A percentile compares a stretch with the other conserved stretches of the same genome.
These are phyloP conservation scores for Aradophagus sp. DNA, from an alignment of 1,140 invertebrate species.

Conservation along the genomic window DNA sequence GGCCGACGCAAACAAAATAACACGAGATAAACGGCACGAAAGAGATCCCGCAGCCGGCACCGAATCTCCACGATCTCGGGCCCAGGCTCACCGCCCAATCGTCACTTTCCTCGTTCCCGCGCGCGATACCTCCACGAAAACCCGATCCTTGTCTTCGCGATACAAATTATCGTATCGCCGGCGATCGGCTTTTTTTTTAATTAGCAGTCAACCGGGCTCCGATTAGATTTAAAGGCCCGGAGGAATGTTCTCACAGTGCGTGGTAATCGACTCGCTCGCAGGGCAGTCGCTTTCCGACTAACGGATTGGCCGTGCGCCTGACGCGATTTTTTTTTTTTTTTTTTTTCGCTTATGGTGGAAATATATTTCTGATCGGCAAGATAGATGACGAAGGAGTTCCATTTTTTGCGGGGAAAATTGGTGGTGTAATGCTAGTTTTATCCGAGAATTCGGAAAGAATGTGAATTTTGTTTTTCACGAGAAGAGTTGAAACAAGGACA, in stretches of 20 bases:
- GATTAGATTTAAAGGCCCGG: conserved; percentile 30
- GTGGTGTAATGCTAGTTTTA: too few species aligned
- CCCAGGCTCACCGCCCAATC: conserved; percentile 29
- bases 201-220: conserved; percentile 9
- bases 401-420: too few species aligned
- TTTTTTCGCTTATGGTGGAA: too few species aligned
- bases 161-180: conserved; percentile 43
- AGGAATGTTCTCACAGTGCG: conserved; percentile 14
- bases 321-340: too few species aligned
- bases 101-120: conserved; percentile 35
- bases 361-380: too few species aligned
- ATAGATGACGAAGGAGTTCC: too few species aligned
- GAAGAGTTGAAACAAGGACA: too few species aligned
- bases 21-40: conserved; percentile 7
- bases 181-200: conserved; percentile 22
- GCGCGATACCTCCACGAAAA: conserved; percentile 27
- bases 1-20: conserved; percentile 13
- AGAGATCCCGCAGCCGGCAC: conserved; percentile 21
- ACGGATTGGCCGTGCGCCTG: too few species aligned
- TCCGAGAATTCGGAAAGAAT: too few species aligned
- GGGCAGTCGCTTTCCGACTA: too few species aligned
- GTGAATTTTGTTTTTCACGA: too few species aligned
- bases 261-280: too few species aligned
- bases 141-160: conserved; percentile 16
- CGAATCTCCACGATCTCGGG: conserved; percentile 35